phyloP scores from a whole-genome alignment of 2,888 invertebrate genomes.

The Pimpla rufipes region DNA sequence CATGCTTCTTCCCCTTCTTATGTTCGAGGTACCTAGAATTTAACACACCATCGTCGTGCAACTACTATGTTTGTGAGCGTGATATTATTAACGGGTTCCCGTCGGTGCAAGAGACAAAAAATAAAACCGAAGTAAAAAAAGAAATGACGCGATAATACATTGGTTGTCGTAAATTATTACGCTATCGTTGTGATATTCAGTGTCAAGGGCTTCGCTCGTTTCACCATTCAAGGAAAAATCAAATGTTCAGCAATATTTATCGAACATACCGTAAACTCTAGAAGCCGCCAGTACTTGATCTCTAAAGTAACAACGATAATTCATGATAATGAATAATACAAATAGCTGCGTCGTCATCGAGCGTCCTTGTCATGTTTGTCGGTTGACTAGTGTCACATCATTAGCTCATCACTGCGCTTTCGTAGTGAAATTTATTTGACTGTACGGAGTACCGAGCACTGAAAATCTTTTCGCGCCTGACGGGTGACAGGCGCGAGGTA shows the following conservation, averaged over 20 bases:
- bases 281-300: slow-evolving; percentile 46
- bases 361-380: slow-evolving; percentile 48
- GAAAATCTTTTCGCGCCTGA: slow-evolving; percentile 45
- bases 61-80: slow-evolving; percentile 84
- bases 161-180: not conserved
- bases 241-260: not conserved
- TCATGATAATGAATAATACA: not conserved
- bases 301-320: slow-evolving; percentile 31
- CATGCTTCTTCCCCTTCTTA: slow-evolving; percentile 90
- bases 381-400: not conserved
- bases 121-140: slow-evolving; percentile 50
- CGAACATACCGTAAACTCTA: slow-evolving; percentile 8
- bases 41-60: slow-evolving; percentile 82
- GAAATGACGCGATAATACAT: not conserved
- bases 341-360: slow-evolving; percentile 43
- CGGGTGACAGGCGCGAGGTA: not conserved
- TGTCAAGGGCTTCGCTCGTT: too few species aligned
- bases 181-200: not conserved
- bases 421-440: slow-evolving; percentile 37
- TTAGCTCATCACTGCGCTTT: slow-evolving; percentile 16
- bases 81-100: slow-evolving; percentile 59
- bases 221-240: not conserved
- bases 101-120: slow-evolving; percentile 42
- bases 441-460: slow-evolving; percentile 50
- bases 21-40: slow-evolving; percentile 89